These are phyloP conservation scores for Cephus runcator DNA, from an alignment of 2,888 invertebrate genomes.

Conservation along the genomic window DNA sequence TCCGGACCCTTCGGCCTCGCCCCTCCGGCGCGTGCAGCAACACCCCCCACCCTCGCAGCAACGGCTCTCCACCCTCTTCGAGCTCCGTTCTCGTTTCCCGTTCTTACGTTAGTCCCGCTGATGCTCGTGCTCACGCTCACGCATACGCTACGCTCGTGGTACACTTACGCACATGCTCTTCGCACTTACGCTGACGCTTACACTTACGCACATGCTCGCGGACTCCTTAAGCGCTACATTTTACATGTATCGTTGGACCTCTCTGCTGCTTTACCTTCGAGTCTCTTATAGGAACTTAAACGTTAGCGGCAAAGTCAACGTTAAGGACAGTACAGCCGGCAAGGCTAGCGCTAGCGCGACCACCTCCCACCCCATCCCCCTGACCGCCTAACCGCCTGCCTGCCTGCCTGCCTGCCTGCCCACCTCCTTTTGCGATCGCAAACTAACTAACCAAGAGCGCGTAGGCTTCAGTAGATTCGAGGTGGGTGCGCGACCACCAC, in stretches of 20 bases:
- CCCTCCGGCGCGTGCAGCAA: slow-evolving; percentile 22
- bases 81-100: slow-evolving; percentile 17
- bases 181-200: no score
- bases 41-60: slow-evolving; percentile 29
- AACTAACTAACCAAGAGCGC: slow-evolving; percentile 33
- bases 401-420: background rate
- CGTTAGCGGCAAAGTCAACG: slow-evolving; percentile 3
- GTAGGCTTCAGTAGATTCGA: slow-evolving; percentile 43
- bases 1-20: background rate
- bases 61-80: slow-evolving; percentile 43
- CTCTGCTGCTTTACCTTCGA: no score
- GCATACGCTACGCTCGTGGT: slow-evolving; percentile 6
- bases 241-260: no score
- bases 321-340: slow-evolving; percentile 19
- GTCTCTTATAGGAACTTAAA: no score
- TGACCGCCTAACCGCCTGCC: no score
- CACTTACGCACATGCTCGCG: no score
- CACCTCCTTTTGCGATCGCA: no score
- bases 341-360: slow-evolving; percentile 11
- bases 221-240: no score
- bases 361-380: background rate
- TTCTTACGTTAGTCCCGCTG: slow-evolving; percentile 18
- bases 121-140: slow-evolving; percentile 15
- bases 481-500: slow-evolving; percentile 51
- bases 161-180: background rate